Evolutionary conservation across 2,113 vertebrate genomes (phyloP).

Genomic region (Hyla sarda): DNA sequence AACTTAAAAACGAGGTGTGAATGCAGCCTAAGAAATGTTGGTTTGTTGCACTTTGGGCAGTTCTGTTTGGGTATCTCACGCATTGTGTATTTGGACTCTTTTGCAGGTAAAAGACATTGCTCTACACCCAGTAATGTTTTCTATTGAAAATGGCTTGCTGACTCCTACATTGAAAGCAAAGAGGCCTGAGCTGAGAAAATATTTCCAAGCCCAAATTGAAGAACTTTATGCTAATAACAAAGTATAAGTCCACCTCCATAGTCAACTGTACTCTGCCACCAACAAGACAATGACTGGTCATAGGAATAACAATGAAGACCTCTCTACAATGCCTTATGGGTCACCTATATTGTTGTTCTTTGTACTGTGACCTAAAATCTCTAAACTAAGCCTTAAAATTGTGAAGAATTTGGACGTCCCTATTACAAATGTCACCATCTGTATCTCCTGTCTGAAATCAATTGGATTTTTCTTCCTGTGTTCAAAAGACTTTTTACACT

Average conservation of each 20-base stretch:
- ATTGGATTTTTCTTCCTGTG: neutral
- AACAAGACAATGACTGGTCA: slow-evolving; percentile 69
- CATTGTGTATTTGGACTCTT: slow-evolving; percentile 34
- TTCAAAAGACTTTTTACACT: neutral
- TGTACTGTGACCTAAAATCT: slow-evolving; percentile 69
- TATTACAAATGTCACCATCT: neutral
- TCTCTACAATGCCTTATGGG: slow-evolving; percentile 75
- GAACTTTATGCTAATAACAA: slow-evolving; percentile 90
- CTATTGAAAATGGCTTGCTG: slow-evolving; percentile 89
- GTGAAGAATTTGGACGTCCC: slow-evolving; percentile 73
- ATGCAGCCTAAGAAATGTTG: no score
- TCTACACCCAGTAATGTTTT: slow-evolving; percentile 86
- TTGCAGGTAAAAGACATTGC: slow-evolving; percentile 86
- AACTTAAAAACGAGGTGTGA: no score
- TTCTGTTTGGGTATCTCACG: neutral
- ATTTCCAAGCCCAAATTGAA: slow-evolving; percentile 86
- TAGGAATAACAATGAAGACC: slow-evolving; percentile 74
- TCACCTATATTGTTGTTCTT: slow-evolving; percentile 63
- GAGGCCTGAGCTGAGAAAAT: slow-evolving; percentile 81
- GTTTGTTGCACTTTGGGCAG: no score
- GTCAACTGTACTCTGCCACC: slow-evolving; percentile 63
- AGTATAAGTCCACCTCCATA: slow-evolving; percentile 71
- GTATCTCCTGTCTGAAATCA: neutral
- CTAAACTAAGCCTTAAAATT: slow-evolving; percentile 79
- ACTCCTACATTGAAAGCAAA: slow-evolving; percentile 96